Percentiles rank a stretch among this genome's conserved stretches.
Evolutionary conservation across 1,140 invertebrate species (phyloP).

Genomic region (Armadillidium nasatum): DNA sequence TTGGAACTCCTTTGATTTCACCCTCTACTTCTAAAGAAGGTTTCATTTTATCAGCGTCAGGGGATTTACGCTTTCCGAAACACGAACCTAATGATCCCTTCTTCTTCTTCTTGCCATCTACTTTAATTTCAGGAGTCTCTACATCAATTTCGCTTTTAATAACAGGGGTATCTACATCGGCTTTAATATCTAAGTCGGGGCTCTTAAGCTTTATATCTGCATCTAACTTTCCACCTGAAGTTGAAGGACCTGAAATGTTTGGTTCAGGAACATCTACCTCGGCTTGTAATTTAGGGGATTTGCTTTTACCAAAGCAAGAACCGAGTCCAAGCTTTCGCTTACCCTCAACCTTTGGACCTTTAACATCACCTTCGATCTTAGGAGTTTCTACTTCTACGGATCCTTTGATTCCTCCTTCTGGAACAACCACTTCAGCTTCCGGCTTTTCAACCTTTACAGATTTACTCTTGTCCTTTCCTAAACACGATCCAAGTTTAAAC

Average conservation of each 20-base stretch:
- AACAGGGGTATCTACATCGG: not conserved
- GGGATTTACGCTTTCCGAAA: constrained; percentile 20
- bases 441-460: constrained; percentile 11
- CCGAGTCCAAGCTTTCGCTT: not conserved
- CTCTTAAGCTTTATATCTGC: too few species aligned
- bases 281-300: too few species aligned
- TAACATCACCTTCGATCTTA: constrained; percentile 14
- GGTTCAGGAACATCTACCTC: too few species aligned
- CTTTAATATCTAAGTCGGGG: constrained; percentile 12
- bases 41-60: constrained; percentile 13
- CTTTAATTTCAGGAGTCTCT: too few species aligned
- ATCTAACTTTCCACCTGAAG: too few species aligned
- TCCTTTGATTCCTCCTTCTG: not conserved
- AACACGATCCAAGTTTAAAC: too few species aligned
- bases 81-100: constrained; percentile 19
- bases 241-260: too few species aligned
- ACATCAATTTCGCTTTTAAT: constrained; percentile 1
- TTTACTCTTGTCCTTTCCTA: too few species aligned
- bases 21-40: constrained; percentile 12
- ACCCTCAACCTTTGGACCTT: not conserved
- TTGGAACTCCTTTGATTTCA: constrained; percentile 18
- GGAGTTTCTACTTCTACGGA: not conserved
- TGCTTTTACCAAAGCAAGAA: too few species aligned
- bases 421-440: not conserved
- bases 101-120: not conserved